Evolutionary conservation across 2,888 invertebrate genomes (phyloP), one percentile per base, ranked within the genome.

Genomic region (Agrochola litura): DNA sequence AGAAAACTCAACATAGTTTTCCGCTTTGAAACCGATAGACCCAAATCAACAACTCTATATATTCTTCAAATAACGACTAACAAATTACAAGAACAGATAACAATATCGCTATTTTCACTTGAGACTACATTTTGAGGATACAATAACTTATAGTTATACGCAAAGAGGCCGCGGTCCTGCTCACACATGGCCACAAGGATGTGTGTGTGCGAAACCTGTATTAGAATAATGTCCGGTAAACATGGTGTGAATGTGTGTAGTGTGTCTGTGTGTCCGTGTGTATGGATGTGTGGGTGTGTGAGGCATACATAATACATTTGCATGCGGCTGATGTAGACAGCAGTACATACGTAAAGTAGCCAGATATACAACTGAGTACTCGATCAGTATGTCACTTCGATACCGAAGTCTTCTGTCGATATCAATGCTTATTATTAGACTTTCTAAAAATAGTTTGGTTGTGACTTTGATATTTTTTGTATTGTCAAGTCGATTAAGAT

Each of bases 361-460:
- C 89, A 89, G 80, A 89, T 86, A 86, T 85, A 85, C 86, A 83
- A 86, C 90, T 89, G 92, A 92, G 93, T 92, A 93, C 91, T 93
- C 93, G 93, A 94, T 93, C 94, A 95, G 93, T 94, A 92, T 95
- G 95, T 94, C 94, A 95, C 89, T 89, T 91, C 86, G 84, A 90
- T 81, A 83, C 75, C 71, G 69, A 71, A 46, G 69, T 60, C 72
- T 73, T 68, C 72, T 85, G 82, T 73, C 72, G 66, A 82, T 72
- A 85, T 82, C 79, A 79, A 69, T 77, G 75, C 65, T 81, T 78
- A 73, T 75, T 78, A 73, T 75, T 79, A 69, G 68, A 76, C 76
- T 89, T 80, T 87, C 75, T 73, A 83, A 60, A 67, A 74, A 84
- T 80, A 60, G 49, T 46, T 49, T 65, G 46, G 14, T 14, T 60